These are phyloP conservation scores for Carapus acus DNA, from an alignment of 2,797 vertebrate species.

Conservation along the genomic window DNA sequence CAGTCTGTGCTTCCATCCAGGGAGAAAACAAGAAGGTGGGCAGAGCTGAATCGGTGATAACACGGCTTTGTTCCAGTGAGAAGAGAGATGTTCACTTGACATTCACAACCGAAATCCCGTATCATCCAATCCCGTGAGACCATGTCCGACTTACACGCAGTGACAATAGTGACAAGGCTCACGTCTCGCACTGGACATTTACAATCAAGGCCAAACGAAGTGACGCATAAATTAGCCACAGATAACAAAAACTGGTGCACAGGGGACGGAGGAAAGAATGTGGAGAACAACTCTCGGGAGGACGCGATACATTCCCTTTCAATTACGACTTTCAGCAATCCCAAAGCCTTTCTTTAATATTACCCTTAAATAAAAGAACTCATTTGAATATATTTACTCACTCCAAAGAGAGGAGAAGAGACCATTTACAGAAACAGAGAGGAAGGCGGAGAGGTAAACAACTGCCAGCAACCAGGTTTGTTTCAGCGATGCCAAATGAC, in stretches of 20 bases:
- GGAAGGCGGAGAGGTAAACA: constrained; percentile 59
- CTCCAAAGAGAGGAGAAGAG: constrained; percentile 64
- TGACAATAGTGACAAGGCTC: constrained; percentile 62
- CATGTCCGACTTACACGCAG: constrained; percentile 46
- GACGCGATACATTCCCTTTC: constrained; percentile 71
- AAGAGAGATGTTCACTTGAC: constrained; percentile 47
- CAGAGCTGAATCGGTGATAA: constrained; percentile 48
- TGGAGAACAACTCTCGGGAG: constrained; percentile 73
- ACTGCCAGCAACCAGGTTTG: constrained; percentile 70
- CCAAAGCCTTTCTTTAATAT: constrained; percentile 63
- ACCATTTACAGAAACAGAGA: constrained; percentile 61
- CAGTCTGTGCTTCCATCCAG: constrained; percentile 43
- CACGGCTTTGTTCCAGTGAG: too few species aligned
- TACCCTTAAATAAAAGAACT: constrained; percentile 68
- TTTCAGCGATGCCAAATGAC: constrained; percentile 66
- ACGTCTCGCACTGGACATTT: constrained; percentile 71
- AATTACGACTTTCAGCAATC: constrained; percentile 68
- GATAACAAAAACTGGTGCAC: constrained; percentile 69
- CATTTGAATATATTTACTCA: constrained; percentile 70
- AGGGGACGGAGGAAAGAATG: constrained; percentile 65
- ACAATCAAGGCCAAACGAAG: constrained; percentile 75
- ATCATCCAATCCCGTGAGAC: constrained; percentile 59
- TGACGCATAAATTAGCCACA: constrained; percentile 75
- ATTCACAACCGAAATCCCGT: constrained; percentile 46
- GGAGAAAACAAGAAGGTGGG: constrained; percentile 42